A percentile compares a stretch with the other conserved stretches of the same genome.
phyloP scores from a whole-genome alignment of 2,888 invertebrate species.

The Suillia variegata region DNA sequence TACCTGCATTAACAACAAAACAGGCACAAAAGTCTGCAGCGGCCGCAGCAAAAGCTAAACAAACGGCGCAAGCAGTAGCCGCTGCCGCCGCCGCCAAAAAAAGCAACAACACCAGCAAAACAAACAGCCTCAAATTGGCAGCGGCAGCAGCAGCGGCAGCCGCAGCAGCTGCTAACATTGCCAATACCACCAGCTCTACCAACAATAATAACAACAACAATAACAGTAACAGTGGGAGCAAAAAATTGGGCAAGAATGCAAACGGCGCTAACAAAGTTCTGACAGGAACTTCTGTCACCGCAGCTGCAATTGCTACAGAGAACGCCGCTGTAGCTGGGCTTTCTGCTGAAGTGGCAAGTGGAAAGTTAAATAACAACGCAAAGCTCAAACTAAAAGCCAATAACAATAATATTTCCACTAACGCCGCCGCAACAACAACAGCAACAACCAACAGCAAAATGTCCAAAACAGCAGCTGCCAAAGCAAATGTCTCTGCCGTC shows the following conservation, averaged over 20 bases:
- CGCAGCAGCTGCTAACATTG: no score
- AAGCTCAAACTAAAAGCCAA: slow-evolving; percentile 32
- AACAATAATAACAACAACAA: slow-evolving; percentile 38
- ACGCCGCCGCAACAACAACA: no score
- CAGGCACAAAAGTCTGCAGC: slow-evolving; percentile 23
- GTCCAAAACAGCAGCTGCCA: slow-evolving; percentile 46
- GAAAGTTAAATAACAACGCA: slow-evolving; percentile 25
- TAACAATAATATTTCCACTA: slow-evolving; percentile 41
- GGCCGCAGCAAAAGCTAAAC: background rate
- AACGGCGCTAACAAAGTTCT: slow-evolving; percentile 19
- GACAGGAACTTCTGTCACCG: slow-evolving; percentile 21
- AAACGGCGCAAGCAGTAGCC: no score
- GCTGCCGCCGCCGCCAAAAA: slow-evolving; percentile 15
- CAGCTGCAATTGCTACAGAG: slow-evolving; percentile 19
- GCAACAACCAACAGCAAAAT: slow-evolving; percentile 51
- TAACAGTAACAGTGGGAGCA: slow-evolving; percentile 19
- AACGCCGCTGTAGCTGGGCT: slow-evolving; percentile 23
- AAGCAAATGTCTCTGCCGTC: slow-evolving; percentile 31
- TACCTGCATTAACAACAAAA: slow-evolving; percentile 37
- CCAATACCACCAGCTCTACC: slow-evolving; percentile 42
- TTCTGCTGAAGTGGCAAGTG: slow-evolving; percentile 4
- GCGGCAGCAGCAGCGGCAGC: slow-evolving; percentile 37
- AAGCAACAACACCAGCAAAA: slow-evolving; percentile 26
- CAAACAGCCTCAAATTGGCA: slow-evolving; percentile 34
- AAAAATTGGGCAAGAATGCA: slow-evolving; percentile 27